phyloP scores from a whole-genome alignment of 2,888 invertebrate genomes.

The Drosophila longiperda region DNA sequence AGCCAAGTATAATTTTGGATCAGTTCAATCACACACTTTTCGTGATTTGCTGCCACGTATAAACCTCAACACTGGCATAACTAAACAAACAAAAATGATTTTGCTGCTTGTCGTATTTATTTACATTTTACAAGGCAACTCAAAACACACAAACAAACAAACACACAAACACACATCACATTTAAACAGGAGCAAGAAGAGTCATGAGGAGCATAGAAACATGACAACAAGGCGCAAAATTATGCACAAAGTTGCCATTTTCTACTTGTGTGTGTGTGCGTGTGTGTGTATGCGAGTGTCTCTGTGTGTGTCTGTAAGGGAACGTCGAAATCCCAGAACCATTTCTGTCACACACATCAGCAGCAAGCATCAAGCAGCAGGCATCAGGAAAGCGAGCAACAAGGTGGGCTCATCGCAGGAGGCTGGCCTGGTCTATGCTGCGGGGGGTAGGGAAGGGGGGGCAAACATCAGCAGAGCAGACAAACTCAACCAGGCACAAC shows the following conservation, averaged over 20 bases:
- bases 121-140: slow-evolving; percentile 76
- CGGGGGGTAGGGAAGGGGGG: not conserved
- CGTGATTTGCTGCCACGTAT: slow-evolving; percentile 43
- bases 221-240: slow-evolving; percentile 79
- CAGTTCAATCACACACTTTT: slow-evolving; percentile 13
- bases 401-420: slow-evolving; percentile 45
- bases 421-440: not conserved
- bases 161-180: not conserved
- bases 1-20: not conserved
- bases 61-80: slow-evolving; percentile 50
- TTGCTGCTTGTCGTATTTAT: slow-evolving; percentile 65
- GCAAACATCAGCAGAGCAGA: slow-evolving; percentile 20
- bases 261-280: slow-evolving; percentile 9
- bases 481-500: slow-evolving; percentile 42
- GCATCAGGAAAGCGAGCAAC: slow-evolving; percentile 57
- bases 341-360: slow-evolving; percentile 48
- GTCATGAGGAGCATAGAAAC: slow-evolving; percentile 36
- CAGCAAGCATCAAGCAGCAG: slow-evolving; percentile 33
- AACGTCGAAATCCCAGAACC: slow-evolving; percentile 68
- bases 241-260: slow-evolving; percentile 79
- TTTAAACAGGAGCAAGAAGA: not conserved
- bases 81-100: slow-evolving; percentile 57
- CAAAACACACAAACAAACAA: slow-evolving; percentile 44
- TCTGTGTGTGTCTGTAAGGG: slow-evolving; percentile 25
- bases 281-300: slow-evolving; percentile 2